Percentiles rank a stretch among this genome's conserved stretches.
phyloP scores from a whole-genome alignment of 2,888 invertebrate species.

The Calliphora vomitoria region DNA sequence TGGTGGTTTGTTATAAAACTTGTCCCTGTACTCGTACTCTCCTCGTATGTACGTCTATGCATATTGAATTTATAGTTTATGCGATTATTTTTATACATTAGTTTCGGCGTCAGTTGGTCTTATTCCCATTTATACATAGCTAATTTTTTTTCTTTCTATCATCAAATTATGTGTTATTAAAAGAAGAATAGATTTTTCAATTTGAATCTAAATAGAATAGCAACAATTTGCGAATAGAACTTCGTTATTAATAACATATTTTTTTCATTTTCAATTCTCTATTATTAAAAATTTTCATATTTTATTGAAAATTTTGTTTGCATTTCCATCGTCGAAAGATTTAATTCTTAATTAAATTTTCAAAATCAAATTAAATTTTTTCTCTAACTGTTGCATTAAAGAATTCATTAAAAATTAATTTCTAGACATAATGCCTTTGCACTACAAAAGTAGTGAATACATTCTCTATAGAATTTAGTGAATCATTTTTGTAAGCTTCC shows the following conservation, averaged over 20 bases:
- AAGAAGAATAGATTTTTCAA: constrained; percentile 23
- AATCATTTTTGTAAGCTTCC: too few species aligned
- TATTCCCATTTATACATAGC: constrained; percentile 69
- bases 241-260: not conserved
- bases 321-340: too few species aligned
- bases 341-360: too few species aligned
- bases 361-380: too few species aligned
- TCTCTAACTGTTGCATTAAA: too few species aligned
- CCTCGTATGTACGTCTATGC: constrained; percentile 41
- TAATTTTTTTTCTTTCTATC: constrained; percentile 44
- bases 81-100: constrained; percentile 69
- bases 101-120: constrained; percentile 76
- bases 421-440: too few species aligned
- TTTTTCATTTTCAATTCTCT: too few species aligned
- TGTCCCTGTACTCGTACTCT: constrained; percentile 45
- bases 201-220: constrained; percentile 5
- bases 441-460: too few species aligned
- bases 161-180: constrained; percentile 8
- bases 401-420: too few species aligned
- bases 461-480: too few species aligned
- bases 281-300: too few species aligned
- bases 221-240: not conserved
- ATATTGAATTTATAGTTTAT: constrained; percentile 74
- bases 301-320: too few species aligned
- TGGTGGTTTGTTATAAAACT: constrained; percentile 78